phyloP scores from a whole-genome alignment of 2,113 vertebrate genomes.

The Mastomys natalensis region DNA sequence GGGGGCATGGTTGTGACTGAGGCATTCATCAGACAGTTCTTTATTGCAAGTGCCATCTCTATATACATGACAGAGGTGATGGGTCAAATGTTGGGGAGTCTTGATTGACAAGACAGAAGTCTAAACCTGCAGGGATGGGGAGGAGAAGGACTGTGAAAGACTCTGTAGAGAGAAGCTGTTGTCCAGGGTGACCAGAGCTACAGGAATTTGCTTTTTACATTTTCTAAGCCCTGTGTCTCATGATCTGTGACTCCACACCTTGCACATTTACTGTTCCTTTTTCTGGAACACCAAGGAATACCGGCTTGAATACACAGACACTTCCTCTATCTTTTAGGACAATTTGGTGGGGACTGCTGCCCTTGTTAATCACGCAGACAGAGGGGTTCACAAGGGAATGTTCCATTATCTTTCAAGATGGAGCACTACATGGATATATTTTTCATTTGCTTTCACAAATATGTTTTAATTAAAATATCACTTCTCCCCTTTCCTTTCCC shows the following conservation, averaged over 20 bases:
- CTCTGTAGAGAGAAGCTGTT: background rate
- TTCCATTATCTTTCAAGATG: background rate
- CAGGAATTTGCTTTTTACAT: background rate
- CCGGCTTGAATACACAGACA: background rate
- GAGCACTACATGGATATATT: background rate
- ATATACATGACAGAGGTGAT: constrained; percentile 11
- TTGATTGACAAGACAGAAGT: constrained; percentile 53
- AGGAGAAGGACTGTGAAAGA: background rate
- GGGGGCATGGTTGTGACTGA: background rate
- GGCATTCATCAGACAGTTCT: constrained; percentile 30
- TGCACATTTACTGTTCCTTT: background rate
- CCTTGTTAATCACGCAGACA: background rate
- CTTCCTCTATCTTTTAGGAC: background rate
- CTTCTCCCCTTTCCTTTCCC: background rate
- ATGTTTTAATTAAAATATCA: background rate
- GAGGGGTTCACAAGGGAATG: background rate
- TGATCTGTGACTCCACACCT: background rate
- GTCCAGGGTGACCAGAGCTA: background rate
- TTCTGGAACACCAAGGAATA: constrained; percentile 34
- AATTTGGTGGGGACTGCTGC: background rate
- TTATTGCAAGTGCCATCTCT: background rate
- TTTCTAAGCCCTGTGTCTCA: background rate
- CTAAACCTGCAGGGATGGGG: background rate
- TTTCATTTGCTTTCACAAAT: background rate
- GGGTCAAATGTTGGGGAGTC: background rate